phyloP scores from a whole-genome alignment of 2,888 invertebrate genomes.

The Cephus spinipes region DNA sequence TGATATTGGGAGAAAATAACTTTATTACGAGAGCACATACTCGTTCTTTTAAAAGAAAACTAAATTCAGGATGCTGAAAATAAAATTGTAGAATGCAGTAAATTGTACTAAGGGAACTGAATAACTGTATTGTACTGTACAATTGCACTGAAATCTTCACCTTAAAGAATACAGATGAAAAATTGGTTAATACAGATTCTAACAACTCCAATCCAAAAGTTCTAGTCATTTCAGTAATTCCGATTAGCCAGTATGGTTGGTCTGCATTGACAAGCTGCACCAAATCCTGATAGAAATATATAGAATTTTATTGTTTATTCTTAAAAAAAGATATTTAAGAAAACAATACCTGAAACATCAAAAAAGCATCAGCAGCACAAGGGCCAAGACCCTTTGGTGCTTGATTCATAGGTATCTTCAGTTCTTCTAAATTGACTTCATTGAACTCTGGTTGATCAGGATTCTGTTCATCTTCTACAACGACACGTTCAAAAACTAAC shows the following conservation, averaged over 20 bases:
- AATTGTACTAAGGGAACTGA: background rate
- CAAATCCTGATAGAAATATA: constrained; percentile 77
- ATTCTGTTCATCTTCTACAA: constrained; percentile 77
- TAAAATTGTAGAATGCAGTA: constrained; percentile 11
- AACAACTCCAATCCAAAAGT: constrained; percentile 96
- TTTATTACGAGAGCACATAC: constrained; percentile 99
- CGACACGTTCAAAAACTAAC: constrained; percentile 88
- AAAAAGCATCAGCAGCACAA: constrained; percentile 93
- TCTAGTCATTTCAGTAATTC: constrained; percentile 96
- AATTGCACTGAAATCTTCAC: constrained; percentile 62
- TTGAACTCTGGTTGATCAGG: constrained; percentile 47
- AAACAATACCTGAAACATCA: constrained; percentile 85
- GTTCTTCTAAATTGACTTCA: constrained; percentile 80
- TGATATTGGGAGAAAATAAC: constrained; percentile 98
- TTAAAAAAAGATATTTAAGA: background rate
- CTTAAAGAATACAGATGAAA: constrained; percentile 86
- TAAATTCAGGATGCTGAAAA: constrained; percentile 91
- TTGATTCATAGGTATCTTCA: constrained; percentile 80
- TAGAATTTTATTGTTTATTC: constrained; percentile 16
- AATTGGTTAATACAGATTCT: constrained; percentile 91
- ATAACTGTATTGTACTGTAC: constrained; percentile 4
- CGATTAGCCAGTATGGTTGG: constrained; percentile 94
- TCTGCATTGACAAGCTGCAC: constrained; percentile 97
- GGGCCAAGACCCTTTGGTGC: constrained; percentile 87
- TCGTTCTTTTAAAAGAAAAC: constrained; percentile 93